phyloP scores from a whole-genome alignment of 2,797 vertebrate species.

The Sciaenops ocellatus region DNA sequence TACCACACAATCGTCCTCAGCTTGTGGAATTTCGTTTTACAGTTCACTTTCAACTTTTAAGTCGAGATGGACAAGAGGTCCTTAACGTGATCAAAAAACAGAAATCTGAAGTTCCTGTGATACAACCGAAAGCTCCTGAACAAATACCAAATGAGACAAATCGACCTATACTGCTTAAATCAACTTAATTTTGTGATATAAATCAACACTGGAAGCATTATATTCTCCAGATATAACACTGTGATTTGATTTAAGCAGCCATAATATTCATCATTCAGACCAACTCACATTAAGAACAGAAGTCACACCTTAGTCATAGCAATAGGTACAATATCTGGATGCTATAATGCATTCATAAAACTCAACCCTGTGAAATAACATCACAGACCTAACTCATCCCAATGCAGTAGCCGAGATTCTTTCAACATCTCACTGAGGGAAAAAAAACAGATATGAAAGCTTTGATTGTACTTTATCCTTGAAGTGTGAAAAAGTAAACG shows the following conservation, averaged over 20 bases:
- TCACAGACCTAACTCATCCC: constrained; percentile 50
- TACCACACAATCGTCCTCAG: neutral
- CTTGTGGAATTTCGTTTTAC: neutral
- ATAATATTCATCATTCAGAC: constrained; percentile 5
- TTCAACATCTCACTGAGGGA: constrained; percentile 51
- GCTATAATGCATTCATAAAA: constrained; percentile 58
- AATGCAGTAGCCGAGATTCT: constrained; percentile 61
- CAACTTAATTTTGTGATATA: neutral
- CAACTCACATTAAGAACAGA: constrained; percentile 10
- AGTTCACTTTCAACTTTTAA: neutral
- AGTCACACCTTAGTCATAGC: constrained; percentile 12
- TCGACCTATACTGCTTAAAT: no score
- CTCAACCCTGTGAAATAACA: constrained; percentile 50
- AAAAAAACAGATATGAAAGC: constrained; percentile 62
- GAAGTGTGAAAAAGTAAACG: constrained; percentile 76
- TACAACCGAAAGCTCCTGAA: neutral
- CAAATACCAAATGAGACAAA: neutral
- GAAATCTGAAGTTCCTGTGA: neutral
- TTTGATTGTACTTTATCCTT: constrained; percentile 74
- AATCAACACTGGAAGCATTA: neutral
- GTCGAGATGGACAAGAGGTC: neutral
- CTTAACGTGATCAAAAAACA: neutral
- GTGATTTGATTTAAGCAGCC: neutral
- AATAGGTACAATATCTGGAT: constrained; percentile 17
- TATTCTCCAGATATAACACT: neutral